Conservation (phyloP, 2,888 invertebrate species). For the Ptycholaimellus sp. region DNA sequence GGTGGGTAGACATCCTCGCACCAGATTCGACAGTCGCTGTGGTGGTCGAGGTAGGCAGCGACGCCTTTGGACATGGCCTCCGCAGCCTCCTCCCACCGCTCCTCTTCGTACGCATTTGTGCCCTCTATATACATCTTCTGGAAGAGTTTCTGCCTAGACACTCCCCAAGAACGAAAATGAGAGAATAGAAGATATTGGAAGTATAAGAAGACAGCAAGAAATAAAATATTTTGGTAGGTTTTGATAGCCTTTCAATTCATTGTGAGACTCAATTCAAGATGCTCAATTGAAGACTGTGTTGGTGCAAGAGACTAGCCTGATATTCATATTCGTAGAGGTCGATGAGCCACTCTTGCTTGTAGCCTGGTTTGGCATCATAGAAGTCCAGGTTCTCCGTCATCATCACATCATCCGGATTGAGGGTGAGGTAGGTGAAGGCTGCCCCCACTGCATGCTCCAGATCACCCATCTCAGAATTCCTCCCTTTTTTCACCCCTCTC, state of each 20-base stretch:
- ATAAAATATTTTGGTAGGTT: neutral
- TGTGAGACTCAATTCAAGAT: too few relatives aligned
- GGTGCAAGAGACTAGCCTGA: conserved; percentile 11
- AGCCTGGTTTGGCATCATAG: conserved; percentile 39
- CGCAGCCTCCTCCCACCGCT: conserved; percentile 15
- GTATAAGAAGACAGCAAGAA: neutral
- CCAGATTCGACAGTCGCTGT: too few relatives aligned
- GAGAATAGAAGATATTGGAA: neutral
- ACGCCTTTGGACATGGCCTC: too few relatives aligned
- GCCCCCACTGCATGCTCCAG: conserved; percentile 48
- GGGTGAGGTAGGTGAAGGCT: conserved; percentile 47
- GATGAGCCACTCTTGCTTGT: conserved; percentile 11
- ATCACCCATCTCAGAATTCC: conserved; percentile 42
- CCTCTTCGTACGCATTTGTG: conserved; percentile 14
- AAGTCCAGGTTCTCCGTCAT: conserved; percentile 41
- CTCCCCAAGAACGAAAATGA: too few relatives aligned
- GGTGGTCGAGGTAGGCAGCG: too few relatives aligned
- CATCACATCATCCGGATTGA: conserved; percentile 38
- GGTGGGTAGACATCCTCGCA: too few relatives aligned
- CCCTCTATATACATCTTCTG: conserved; percentile 17
- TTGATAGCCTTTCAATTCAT: too few relatives aligned
- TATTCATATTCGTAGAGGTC: conserved; percentile 14
- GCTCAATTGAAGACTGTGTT: neutral
- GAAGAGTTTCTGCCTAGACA: too few relatives aligned
- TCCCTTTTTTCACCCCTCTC: too few relatives aligned